A percentile compares a stretch with the other conserved stretches of the same genome.
phyloP scores from a whole-genome alignment of 2,888 invertebrate genomes.

The Lasioglossum lativentre region DNA sequence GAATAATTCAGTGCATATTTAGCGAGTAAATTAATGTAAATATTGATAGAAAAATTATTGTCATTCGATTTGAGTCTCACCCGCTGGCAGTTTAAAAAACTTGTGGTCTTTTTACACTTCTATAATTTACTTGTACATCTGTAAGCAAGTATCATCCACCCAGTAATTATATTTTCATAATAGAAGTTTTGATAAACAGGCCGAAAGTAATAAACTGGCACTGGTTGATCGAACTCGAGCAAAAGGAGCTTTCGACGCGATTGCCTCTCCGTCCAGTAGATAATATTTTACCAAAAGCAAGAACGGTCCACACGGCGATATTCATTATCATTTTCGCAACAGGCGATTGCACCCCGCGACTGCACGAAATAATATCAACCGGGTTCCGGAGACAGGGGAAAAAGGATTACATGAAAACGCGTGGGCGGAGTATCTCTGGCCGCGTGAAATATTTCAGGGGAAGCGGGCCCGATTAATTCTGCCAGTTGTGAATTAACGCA shows the following conservation, averaged over 20 bases:
- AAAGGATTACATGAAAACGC: neutral
- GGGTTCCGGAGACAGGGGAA: neutral
- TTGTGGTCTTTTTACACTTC: too few relatives aligned
- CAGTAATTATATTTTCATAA: neutral
- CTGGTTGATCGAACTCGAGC: neutral
- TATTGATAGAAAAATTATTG: too few relatives aligned
- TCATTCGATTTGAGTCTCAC: too few relatives aligned
- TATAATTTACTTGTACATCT: neutral
- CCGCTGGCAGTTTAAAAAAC: too few relatives aligned
- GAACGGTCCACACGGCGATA: neutral
- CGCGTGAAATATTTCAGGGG: slow-evolving; percentile 2
- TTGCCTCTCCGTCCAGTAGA: neutral
- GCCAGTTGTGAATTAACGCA: neutral
- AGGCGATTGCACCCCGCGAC: neutral
- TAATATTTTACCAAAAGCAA: neutral
- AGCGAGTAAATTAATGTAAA: too few relatives aligned
- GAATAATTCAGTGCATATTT: too few relatives aligned
- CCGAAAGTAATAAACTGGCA: neutral
- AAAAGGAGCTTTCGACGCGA: neutral
- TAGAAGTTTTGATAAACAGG: neutral
- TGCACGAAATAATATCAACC: neutral
- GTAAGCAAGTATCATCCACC: neutral
- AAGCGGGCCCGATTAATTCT: neutral
- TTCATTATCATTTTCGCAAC: neutral
- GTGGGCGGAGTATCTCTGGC: neutral